These are phyloP conservation scores for Melozone crissalis DNA, from an alignment of 2,113 vertebrate species.

Conservation along the genomic window DNA sequence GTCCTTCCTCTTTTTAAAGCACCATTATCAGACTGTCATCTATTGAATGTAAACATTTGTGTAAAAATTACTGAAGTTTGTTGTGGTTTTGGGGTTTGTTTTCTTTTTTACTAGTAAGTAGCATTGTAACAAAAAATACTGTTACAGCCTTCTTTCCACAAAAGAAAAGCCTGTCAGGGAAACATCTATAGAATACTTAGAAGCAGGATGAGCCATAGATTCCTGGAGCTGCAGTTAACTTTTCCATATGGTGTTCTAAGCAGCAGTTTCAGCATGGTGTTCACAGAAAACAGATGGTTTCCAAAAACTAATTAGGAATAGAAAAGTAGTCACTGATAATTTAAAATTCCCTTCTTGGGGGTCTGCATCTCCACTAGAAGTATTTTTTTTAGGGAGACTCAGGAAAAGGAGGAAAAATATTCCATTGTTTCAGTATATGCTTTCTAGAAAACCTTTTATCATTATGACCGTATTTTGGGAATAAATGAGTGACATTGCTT, in stretches of 20 bases:
- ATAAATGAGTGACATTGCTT: background rate
- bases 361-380: background rate
- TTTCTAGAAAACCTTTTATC: background rate
- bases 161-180: background rate
- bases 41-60: background rate
- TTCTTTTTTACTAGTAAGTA: background rate
- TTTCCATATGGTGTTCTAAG: background rate
- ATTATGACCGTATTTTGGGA: background rate
- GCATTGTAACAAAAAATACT: background rate
- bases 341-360: background rate
- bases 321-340: background rate
- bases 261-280: background rate
- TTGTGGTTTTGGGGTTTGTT: background rate
- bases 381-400: background rate
- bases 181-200: background rate
- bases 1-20: background rate
- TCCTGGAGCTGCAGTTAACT: background rate
- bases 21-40: background rate
- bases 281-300: constrained; percentile 1
- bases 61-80: background rate
- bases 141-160: background rate
- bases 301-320: constrained; percentile 11
- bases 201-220: background rate
- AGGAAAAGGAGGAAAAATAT: background rate
- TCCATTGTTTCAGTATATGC: background rate